Conservation (phyloP, 2,797 vertebrate genomes). For the Carapus acus region DNA sequence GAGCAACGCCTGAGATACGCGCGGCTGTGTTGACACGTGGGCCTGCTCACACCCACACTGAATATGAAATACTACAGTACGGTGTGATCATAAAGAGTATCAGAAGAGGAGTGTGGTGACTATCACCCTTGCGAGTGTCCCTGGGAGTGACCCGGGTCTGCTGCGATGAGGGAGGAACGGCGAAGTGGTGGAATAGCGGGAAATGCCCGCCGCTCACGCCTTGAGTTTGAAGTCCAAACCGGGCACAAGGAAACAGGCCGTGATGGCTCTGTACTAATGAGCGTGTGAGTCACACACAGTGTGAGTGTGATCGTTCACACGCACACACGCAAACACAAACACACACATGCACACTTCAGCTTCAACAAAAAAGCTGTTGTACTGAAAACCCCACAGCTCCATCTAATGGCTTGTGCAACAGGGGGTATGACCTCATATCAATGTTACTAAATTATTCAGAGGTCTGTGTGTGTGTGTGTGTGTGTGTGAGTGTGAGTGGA, state of each 20-base stretch:
- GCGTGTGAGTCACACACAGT: constrained; percentile 14
- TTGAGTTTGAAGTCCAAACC: constrained; percentile 13
- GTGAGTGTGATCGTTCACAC: too few species aligned
- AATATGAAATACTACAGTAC: constrained; percentile 10
- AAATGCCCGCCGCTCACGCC: constrained; percentile 11
- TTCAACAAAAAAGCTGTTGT: constrained; percentile 1
- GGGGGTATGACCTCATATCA: constrained; percentile 25
- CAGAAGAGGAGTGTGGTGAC: constrained; percentile 9
- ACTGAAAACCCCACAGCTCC: neutral
- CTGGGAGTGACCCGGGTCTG: too few species aligned
- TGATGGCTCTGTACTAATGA: constrained; percentile 13
- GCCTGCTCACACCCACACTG: too few species aligned
- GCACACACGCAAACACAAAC: constrained; percentile 3
- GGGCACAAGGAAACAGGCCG: constrained; percentile 21
- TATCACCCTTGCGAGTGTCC: constrained; percentile 45
- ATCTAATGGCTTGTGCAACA: constrained; percentile 2
- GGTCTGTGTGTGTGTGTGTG: constrained; percentile 7
- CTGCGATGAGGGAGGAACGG: constrained; percentile 10
- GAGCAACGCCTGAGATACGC: constrained; percentile 16
- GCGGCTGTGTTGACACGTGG: constrained; percentile 9
- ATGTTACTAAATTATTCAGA: constrained; percentile 42
- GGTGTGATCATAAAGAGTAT: constrained; percentile 45
- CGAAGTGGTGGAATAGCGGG: constrained; percentile 34
- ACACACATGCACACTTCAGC: neutral
- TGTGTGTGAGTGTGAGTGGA: neutral